phyloP scores from a whole-genome alignment of 2,888 invertebrate species.

The Perithous albicinctus region DNA sequence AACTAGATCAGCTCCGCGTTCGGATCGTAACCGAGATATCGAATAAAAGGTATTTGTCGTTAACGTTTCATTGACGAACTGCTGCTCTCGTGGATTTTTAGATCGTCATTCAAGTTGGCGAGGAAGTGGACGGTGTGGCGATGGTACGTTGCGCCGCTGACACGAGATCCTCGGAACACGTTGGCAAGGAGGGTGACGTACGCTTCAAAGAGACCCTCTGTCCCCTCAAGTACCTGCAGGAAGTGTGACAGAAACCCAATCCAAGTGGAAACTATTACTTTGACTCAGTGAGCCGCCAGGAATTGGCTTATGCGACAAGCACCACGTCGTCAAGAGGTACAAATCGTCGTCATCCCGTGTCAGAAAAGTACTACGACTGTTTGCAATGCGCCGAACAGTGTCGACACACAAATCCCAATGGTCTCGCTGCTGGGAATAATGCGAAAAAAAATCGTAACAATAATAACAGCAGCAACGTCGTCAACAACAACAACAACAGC shows the following conservation, averaged over 20 bases:
- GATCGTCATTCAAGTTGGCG: slow-evolving; percentile 96
- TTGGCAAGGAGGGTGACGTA: slow-evolving; percentile 81
- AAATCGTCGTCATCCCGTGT: slow-evolving; percentile 43
- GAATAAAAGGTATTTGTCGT: not conserved
- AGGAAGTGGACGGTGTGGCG: slow-evolving; percentile 97
- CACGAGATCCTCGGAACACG: slow-evolving; percentile 85
- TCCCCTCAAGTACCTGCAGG: slow-evolving; percentile 97
- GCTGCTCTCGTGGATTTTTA: slow-evolving; percentile 85
- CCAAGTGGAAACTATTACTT: slow-evolving; percentile 72
- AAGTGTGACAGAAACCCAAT: slow-evolving; percentile 93
- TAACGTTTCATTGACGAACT: not conserved
- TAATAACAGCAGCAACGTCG: slow-evolving; percentile 59
- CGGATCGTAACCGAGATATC: not conserved
- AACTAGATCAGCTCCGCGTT: too few relatives aligned
- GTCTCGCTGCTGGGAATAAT: slow-evolving; percentile 76
- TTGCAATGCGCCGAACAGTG: slow-evolving; percentile 82
- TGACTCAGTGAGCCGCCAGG: slow-evolving; percentile 79
- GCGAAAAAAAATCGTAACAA: slow-evolving; percentile 62
- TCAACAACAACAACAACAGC: slow-evolving; percentile 57
- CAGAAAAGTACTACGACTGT: slow-evolving; percentile 82
- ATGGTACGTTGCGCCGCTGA: slow-evolving; percentile 97
- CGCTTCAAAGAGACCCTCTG: slow-evolving; percentile 91
- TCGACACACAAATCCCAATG: slow-evolving; percentile 76
- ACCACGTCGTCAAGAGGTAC: slow-evolving; percentile 58
- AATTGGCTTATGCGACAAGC: slow-evolving; percentile 65